Conservation (phyloP, 2,113 vertebrate genomes). For the Notothenia coriiceps region DNA sequence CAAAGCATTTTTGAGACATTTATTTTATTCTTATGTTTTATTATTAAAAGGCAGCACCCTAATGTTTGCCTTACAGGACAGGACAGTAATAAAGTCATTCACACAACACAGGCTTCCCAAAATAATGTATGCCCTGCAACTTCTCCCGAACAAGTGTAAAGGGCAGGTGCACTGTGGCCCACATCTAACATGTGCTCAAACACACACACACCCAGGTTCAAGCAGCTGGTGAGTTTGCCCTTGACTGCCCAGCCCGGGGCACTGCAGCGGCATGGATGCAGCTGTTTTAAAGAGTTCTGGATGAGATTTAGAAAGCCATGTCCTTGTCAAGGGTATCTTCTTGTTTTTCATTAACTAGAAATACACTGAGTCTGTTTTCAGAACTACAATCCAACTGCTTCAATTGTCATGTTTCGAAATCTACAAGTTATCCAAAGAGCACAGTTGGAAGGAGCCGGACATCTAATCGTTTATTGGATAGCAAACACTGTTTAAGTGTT, state of each 20-base stretch:
- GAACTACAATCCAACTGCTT: background rate
- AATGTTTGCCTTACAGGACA: constrained; percentile 6
- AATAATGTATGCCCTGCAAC: background rate
- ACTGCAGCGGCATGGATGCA: constrained; percentile 66
- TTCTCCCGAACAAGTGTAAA: constrained; percentile 37
- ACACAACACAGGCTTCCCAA: background rate
- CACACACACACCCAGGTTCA: constrained; percentile 43
- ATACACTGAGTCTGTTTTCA: constrained; percentile 6
- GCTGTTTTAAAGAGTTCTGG: constrained; percentile 74
- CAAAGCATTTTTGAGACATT: no score
- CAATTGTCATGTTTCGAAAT: no score
- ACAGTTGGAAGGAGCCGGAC: background rate
- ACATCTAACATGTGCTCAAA: constrained; percentile 5
- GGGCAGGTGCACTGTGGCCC: constrained; percentile 31
- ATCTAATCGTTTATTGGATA: background rate
- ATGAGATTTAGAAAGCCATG: constrained; percentile 64
- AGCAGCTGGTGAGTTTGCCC: constrained; percentile 80
- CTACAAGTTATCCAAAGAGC: background rate
- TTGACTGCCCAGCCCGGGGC: constrained; percentile 76
- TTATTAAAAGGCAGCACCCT: background rate
- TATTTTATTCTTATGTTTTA: no score
- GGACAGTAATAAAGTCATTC: background rate
- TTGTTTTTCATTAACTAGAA: constrained; percentile 4
- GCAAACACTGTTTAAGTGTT: background rate
- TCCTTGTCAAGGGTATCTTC: constrained; percentile 71